phyloP scores from a whole-genome alignment of 2,113 vertebrate genomes.

The Clarias macrocephalus region DNA sequence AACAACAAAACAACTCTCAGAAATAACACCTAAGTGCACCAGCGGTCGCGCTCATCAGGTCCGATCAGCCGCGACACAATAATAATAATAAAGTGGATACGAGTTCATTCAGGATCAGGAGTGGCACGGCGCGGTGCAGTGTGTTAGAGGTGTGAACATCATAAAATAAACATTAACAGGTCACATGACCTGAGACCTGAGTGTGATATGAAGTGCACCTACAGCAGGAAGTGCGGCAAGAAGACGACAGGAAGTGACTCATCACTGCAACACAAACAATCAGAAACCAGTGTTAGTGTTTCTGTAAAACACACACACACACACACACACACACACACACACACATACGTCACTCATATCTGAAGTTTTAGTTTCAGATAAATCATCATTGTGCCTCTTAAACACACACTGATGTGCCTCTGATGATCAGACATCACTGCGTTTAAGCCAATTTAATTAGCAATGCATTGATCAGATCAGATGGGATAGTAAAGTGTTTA shows the following conservation, averaged over 20 bases:
- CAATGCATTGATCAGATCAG: background rate
- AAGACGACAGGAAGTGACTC: background rate
- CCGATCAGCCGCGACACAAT: background rate
- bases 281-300: background rate
- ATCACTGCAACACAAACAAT: slow-evolving; percentile 21
- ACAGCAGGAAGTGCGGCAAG: background rate
- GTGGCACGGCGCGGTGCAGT: too few species aligned
- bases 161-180: background rate
- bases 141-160: background rate
- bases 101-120: background rate
- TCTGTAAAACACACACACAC: slow-evolving; percentile 5
- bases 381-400: too few species aligned
- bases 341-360: background rate
- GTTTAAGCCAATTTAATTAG: background rate
- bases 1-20: background rate
- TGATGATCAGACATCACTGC: background rate
- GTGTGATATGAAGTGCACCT: background rate
- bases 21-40: background rate
- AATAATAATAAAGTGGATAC: background rate
- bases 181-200: background rate
- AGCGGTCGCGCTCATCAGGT: background rate
- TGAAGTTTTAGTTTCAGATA: too few species aligned
- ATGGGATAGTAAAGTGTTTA: background rate
- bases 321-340: slow-evolving; percentile 15
- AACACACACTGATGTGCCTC: too few species aligned